Evolutionary conservation across 2,888 invertebrate species (phyloP).

Genomic region (Plebejus melissa): DNA sequence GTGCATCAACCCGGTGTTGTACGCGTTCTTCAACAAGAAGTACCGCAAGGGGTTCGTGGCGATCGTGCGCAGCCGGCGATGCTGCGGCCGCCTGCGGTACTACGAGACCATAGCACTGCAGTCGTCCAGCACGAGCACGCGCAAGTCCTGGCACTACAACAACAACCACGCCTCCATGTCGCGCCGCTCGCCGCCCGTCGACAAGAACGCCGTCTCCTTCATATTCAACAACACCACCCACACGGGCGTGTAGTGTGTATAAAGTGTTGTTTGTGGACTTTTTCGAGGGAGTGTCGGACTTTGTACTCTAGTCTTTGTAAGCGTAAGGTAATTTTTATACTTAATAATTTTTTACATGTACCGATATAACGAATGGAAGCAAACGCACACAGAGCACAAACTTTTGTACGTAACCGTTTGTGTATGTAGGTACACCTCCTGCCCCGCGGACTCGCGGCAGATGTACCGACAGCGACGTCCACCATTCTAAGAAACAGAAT

Average conservation of each 20-base stretch:
- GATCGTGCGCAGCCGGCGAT: conserved; percentile 90
- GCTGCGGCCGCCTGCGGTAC: conserved; percentile 90
- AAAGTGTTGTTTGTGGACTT: conserved; percentile 43
- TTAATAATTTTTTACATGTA: conserved; percentile 36
- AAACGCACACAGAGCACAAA: conserved; percentile 40
- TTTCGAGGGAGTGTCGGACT: conserved; percentile 54
- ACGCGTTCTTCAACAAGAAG: conserved; percentile 97
- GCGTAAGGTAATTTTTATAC: conserved; percentile 40
- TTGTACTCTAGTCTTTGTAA: conserved; percentile 45
- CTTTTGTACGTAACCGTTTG: conserved; percentile 30
- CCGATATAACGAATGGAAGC: conserved; percentile 37
- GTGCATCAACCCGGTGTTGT: conserved; percentile 96
- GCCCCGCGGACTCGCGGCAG: not conserved
- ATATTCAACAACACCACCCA: conserved; percentile 87
- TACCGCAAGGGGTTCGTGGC: conserved; percentile 94
- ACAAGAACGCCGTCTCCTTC: conserved; percentile 73
- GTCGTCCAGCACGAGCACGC: conserved; percentile 90
- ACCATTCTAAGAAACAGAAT: not conserved
- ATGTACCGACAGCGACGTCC: conserved; percentile 8
- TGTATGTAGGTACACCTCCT: conserved; percentile 11
- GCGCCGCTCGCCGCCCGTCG: conserved; percentile 73
- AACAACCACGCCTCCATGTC: conserved; percentile 80
- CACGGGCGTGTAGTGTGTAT: conserved; percentile 82
- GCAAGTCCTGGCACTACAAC: conserved; percentile 92
- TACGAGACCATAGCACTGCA: conserved; percentile 92